phyloP scores from a whole-genome alignment of 1,140 invertebrate genomes.

The Bombus fervidus region DNA sequence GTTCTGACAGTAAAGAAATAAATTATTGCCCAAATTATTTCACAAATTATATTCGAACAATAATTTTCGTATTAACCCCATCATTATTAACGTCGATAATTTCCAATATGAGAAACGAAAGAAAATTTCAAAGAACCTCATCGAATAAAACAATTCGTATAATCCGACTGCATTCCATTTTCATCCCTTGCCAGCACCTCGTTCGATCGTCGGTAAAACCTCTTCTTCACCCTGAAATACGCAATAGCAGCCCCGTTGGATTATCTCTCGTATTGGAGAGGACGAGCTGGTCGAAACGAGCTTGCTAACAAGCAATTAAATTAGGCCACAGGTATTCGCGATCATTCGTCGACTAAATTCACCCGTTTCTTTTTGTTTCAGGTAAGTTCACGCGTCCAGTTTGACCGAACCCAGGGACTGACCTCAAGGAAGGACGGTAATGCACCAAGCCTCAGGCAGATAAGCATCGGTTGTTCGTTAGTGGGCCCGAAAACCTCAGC shows the following conservation, averaged over 20 bases:
- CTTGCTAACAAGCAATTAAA: constrained; percentile 73
- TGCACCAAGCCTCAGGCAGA: constrained; percentile 62
- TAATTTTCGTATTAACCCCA: too few species aligned
- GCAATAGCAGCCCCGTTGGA: background rate
- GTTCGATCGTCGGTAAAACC: background rate
- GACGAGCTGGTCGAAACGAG: background rate
- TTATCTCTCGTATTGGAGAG: background rate
- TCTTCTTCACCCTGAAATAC: too few species aligned
- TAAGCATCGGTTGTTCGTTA: constrained; percentile 77
- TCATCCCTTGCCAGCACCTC: too few species aligned
- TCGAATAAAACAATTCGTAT: too few species aligned
- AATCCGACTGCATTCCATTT: background rate
- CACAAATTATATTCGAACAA: too few species aligned
- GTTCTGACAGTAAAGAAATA: background rate
- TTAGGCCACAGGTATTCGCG: constrained; percentile 64
- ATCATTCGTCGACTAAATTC: constrained; percentile 54
- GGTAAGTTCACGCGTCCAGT: constrained; percentile 71
- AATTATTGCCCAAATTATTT: background rate
- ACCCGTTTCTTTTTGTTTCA: constrained; percentile 70
- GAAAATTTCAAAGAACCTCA: background rate
- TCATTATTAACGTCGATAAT: background rate
- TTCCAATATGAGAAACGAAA: background rate
- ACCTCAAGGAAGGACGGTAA: constrained; percentile 69
- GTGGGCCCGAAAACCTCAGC: constrained; percentile 59
- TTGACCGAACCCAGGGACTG: constrained; percentile 37